Base-by-base conservation (phyloP, 2,113 vertebrate species). In the Thamnophis sirtalis region DNA sequence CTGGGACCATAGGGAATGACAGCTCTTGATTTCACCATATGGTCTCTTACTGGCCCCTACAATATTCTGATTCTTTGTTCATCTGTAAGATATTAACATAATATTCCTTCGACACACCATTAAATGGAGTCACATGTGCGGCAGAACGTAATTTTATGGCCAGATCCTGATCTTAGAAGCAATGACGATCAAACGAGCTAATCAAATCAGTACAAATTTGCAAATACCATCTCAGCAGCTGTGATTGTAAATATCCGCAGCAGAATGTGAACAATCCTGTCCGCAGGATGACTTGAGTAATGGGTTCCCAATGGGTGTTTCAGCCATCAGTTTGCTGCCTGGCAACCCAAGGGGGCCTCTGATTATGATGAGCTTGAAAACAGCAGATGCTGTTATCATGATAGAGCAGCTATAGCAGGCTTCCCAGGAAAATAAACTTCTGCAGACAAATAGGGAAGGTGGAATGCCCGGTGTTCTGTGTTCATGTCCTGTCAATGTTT, bases 121-220 rank as follows among this genome's bases (percentile, higher is more conserved):
- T 96, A 96, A 95, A 90, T 93, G 91, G 55, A 96, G 96, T 95
- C 91, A 84, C 96, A 94, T 90, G n/a, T 56, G 95, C 95, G 94
- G 95, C 97, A 97, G 96, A 96, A 96, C 96, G 95, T 95, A 94
- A 95, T 97, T 97, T 95, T 96, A 96, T 95, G 96, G 95, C 96
- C 85, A 68, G 93, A 93, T 96, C 96, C 96, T 15, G 56, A 95
- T 96, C 96, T 95, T 95, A 95, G 95, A 95, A 96, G 97, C 94
- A 58, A 95, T 93, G 90, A 96, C 95, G 96, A 97, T 96, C 97
- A 96, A 97, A 97, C 94, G 94, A 96, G 96, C 97, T 98, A 97
- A 98, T 98, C 97, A 97, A 97, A 98, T 98, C 97, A 97, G 97
- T 95, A 96, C 97, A 97, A 94, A 97, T 98, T 98, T 98, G 97